Percentiles rank a stretch among this genome's conserved stretches.
Evolutionary conservation across 2,888 invertebrate species (phyloP).

Genomic region (Lithosia quadra): DNA sequence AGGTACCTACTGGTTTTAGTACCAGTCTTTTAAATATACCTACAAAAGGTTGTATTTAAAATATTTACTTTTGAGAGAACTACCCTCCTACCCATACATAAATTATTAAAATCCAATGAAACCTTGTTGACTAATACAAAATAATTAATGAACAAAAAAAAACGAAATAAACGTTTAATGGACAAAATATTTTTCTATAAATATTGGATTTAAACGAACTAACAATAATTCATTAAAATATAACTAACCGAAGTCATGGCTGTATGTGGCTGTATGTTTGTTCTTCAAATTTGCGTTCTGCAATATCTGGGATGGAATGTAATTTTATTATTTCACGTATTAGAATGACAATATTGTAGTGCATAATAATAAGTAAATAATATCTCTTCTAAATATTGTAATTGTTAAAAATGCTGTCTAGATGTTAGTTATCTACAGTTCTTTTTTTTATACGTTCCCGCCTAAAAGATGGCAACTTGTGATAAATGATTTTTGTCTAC

Average conservation of each 20-base stretch:
- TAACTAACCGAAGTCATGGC: slow-evolving; percentile 65
- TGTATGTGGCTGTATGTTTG: slow-evolving; percentile 70
- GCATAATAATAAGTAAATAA: slow-evolving; percentile 64
- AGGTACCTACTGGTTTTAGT: not conserved
- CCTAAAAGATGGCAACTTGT: slow-evolving; percentile 56
- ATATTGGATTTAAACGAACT: slow-evolving; percentile 70
- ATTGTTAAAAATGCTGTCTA: slow-evolving; percentile 70
- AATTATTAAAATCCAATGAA: slow-evolving; percentile 53
- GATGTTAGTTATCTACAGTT: slow-evolving; percentile 64
- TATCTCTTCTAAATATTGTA: slow-evolving; percentile 68
- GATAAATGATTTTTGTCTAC: slow-evolving; percentile 40
- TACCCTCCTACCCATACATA: not conserved
- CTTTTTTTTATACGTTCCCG: slow-evolving; percentile 59
- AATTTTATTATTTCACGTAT: slow-evolving; percentile 68
- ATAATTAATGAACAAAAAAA: slow-evolving; percentile 52
- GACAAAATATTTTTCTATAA: slow-evolving; percentile 80
- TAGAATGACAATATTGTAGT: slow-evolving; percentile 82
- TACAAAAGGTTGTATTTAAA: not conserved
- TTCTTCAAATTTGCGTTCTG: slow-evolving; percentile 64
- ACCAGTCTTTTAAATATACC: not conserved
- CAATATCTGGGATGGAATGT: slow-evolving; percentile 81
- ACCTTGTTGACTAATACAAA: slow-evolving; percentile 54
- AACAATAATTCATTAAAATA: slow-evolving; percentile 49
- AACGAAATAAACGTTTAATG: slow-evolving; percentile 59
- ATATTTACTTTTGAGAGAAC: not conserved